phyloP scores from a whole-genome alignment of 2,797 vertebrate genomes.

The Emys orbicularis region DNA sequence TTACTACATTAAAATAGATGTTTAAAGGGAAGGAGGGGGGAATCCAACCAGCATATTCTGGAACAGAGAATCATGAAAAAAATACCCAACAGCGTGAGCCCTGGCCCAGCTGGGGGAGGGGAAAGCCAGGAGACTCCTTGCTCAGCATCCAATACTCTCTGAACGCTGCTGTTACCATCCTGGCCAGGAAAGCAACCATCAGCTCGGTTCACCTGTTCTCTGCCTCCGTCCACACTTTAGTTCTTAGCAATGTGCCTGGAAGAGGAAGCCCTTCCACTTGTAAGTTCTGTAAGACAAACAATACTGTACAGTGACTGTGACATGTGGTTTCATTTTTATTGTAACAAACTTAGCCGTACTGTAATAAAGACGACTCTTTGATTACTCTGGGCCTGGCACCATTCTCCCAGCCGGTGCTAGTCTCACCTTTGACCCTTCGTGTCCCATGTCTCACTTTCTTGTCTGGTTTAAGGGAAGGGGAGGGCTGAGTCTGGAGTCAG shows the following conservation, averaged over 20 bases:
- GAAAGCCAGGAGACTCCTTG: background rate
- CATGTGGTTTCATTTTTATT: slow-evolving; percentile 81
- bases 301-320: slow-evolving; percentile 77
- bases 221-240: slow-evolving; percentile 41
- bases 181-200: background rate
- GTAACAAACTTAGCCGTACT: slow-evolving; percentile 73
- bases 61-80: background rate
- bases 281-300: slow-evolving; percentile 42
- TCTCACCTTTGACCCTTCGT: slow-evolving; percentile 46
- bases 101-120: background rate
- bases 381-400: slow-evolving; percentile 66
- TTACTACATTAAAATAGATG: background rate
- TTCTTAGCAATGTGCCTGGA: slow-evolving; percentile 71
- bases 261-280: slow-evolving; percentile 50
- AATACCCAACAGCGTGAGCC: background rate
- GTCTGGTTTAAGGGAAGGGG: background rate
- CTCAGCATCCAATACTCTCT: background rate
- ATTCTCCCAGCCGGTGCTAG: slow-evolving; percentile 37
- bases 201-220: background rate
- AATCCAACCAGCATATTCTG: background rate
- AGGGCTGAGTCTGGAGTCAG: background rate
- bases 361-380: slow-evolving; percentile 77
- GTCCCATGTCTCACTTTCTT: background rate
- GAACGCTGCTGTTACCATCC: background rate
- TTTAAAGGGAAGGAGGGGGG: background rate